These are phyloP conservation scores for Odocoileus virginianus DNA, from an alignment of 2,113 vertebrate species.

Conservation along the genomic window DNA sequence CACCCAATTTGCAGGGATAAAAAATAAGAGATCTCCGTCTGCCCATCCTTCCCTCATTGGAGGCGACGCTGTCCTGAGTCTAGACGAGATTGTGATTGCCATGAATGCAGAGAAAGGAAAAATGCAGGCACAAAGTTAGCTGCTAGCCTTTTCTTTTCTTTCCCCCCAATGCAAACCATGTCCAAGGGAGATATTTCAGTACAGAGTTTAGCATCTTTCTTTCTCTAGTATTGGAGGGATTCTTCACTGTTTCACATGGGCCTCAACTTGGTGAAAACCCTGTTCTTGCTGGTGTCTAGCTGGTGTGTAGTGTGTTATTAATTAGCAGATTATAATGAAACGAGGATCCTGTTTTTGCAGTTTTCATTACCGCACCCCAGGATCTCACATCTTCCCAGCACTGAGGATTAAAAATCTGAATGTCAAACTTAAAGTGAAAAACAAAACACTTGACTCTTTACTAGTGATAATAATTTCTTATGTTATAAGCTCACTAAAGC, in stretches of 20 bases:
- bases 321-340: slow-evolving; percentile 69
- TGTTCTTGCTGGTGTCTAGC: not conserved
- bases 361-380: not conserved
- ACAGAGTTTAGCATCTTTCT: not conserved
- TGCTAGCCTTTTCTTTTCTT: not conserved
- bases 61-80: not conserved
- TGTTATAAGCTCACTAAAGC: not conserved
- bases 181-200: not conserved
- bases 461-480: not conserved
- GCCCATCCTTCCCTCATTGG: not conserved
- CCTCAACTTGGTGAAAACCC: slow-evolving; percentile 12
- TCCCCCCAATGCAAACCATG: rapidly evolving
- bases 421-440: not conserved
- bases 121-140: not conserved
- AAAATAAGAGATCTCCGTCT: not conserved
- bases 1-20: not conserved
- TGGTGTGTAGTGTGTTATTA: slow-evolving; percentile 14
- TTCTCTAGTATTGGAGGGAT: not conserved
- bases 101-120: not conserved
- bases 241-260: not conserved
- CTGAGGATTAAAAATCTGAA: not conserved
- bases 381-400: not conserved
- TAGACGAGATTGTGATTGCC: not conserved
- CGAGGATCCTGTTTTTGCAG: slow-evolving; percentile 27
- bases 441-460: not conserved